Percentiles rank a stretch among this genome's conserved stretches.
These are phyloP conservation scores for Helostoma temminkii DNA, from an alignment of 2,797 vertebrate genomes.

Conservation along the genomic window DNA sequence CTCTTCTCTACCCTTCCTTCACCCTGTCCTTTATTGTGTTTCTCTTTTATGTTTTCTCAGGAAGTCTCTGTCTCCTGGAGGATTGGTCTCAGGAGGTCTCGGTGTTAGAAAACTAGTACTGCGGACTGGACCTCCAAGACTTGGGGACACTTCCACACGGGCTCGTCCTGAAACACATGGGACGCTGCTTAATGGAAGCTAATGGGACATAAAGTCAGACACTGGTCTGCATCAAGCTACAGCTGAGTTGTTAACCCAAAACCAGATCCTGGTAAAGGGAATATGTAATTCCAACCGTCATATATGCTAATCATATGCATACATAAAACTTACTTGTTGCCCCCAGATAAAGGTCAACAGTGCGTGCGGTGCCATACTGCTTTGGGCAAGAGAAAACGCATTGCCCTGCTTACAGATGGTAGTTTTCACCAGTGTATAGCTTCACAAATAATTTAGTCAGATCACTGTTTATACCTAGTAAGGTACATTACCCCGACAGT, in stretches of 20 bases:
- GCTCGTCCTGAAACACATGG: conserved; percentile 86
- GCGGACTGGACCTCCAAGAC: conserved; percentile 86
- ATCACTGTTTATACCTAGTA: conserved; percentile 19
- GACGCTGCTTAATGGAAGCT: conserved; percentile 91
- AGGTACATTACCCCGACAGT: conserved; percentile 7
- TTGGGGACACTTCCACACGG: conserved; percentile 84
- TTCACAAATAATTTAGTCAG: conserved; percentile 30
- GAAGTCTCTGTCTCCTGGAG: too few relatives aligned
- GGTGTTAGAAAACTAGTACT: conserved; percentile 87
- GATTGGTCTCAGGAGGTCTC: conserved; percentile 85
- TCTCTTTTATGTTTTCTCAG: too few relatives aligned
- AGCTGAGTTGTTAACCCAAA: conserved; percentile 26
- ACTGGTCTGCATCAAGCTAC: conserved; percentile 20
- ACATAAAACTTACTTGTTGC: conserved; percentile 34
- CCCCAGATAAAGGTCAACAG: conserved; percentile 25
- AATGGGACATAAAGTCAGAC: conserved; percentile 67
- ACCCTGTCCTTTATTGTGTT: neutral
- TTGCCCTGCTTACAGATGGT: conserved; percentile 7
- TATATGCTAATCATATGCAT: conserved; percentile 39
- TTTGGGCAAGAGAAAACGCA: conserved; percentile 32
- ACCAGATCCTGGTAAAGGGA: conserved; percentile 43
- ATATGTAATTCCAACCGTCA: conserved; percentile 47
- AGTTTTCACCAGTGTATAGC: conserved; percentile 24
- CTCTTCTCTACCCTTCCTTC: neutral
- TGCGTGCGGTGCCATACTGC: conserved; percentile 10